Conservation (phyloP, 2,797 vertebrate genomes). For the Rhinatrema bivittatum region DNA sequence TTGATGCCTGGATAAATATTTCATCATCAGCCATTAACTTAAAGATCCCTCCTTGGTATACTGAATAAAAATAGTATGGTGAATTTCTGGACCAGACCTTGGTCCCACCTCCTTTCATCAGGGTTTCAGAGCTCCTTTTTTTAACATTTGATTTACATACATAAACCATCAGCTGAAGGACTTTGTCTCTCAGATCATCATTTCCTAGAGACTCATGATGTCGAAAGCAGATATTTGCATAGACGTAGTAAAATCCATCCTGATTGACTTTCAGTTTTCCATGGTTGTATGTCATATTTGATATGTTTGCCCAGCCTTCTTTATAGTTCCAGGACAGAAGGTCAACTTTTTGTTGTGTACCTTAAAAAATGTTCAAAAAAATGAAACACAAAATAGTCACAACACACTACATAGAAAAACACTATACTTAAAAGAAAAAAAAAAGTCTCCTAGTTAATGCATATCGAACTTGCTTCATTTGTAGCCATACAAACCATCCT, state of each 20-base stretch:
- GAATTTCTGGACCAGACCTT: constrained; percentile 74
- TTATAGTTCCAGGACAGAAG: constrained; percentile 75
- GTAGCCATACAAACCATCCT: too few species aligned
- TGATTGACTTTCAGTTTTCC: constrained; percentile 77
- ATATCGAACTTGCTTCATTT: too few species aligned
- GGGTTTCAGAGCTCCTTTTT: constrained; percentile 56
- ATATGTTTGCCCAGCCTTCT: constrained; percentile 66
- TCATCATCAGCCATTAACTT: constrained; percentile 72
- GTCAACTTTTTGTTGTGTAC: constrained; percentile 42
- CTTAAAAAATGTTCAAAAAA: too few species aligned
- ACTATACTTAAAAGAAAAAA: too few species aligned
- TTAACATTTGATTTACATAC: constrained; percentile 76
- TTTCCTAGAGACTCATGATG: constrained; percentile 58
- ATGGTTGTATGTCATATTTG: constrained; percentile 71
- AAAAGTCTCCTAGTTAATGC: too few species aligned
- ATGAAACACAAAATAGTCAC: too few species aligned
- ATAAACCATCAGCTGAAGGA: constrained; percentile 84
- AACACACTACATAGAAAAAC: too few species aligned
- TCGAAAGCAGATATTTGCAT: constrained; percentile 91
- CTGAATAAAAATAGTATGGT: constrained; percentile 88
- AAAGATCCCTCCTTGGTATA: constrained; percentile 82
- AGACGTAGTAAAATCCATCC: constrained; percentile 88
- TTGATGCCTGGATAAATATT: constrained; percentile 81
- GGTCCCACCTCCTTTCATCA: constrained; percentile 91
- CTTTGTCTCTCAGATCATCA: constrained; percentile 48